Evolutionary conservation across 2,888 invertebrate species (phyloP), one percentile per base, ranked within the genome.

Genomic region (Nomada lathburiana): DNA sequence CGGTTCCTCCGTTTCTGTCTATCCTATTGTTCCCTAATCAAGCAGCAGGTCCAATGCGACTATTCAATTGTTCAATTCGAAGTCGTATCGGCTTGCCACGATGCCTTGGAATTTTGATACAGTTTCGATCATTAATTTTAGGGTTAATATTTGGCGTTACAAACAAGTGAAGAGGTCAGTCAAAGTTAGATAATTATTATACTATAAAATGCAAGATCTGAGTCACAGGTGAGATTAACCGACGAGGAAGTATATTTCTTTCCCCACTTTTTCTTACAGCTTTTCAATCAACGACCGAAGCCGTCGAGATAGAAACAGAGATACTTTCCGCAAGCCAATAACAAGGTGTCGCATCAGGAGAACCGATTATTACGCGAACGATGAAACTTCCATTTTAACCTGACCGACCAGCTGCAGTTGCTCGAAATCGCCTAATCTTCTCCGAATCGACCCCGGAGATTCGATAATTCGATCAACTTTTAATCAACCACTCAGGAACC

Each of bases 391-490:
- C 57, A 26, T 13, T 20, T 26, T 57, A 53, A 53, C 20, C 53
- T 20, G 52, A 16, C 52, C 52, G 16, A 5, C 7, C 36, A 5
- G 36, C 36, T 36, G 11, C 29, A 18, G n/a, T 52, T 52, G 18
- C 53, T 42, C 36, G 67, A 42, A 53, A 62, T 36, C 26, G 52
- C 20, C 53, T 42, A 52, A 72, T 59, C 72, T 44, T n/a, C 42
- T 50, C 13, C 36, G 36, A 36, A n/a, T 16, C 68, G 69, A 74
- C 9, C 57, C 69, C 53, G 53, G 53, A 36, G 11, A 42, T n/a
- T 53, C 47, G 63, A 72, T 59, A 69, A 69, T 52, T 59, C 69
- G 52, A 64, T 55, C 57, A 59, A 65, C 29, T 57, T 69, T 79
- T 63, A 76, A 69, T 64, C 57, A 70, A 20, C 42, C 75, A n/a